Conservation (phyloP, 2,797 vertebrate genomes). For the Kryptolebias ocellatus region DNA sequence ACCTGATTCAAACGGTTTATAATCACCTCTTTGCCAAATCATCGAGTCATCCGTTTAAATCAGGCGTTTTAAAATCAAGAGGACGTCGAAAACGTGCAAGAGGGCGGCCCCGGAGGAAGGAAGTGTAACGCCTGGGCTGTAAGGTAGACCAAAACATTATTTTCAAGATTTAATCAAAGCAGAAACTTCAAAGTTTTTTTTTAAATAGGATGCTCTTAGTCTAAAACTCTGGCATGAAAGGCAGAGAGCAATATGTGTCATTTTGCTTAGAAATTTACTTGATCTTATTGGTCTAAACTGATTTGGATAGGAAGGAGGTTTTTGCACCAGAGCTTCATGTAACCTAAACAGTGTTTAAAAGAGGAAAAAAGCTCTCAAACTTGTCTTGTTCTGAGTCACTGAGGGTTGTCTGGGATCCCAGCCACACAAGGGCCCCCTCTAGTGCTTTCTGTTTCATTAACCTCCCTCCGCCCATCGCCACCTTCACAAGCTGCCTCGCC, state of each 20-base stretch:
- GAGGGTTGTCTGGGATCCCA: background rate
- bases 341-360: background rate
- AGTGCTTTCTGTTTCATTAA: slow-evolving; percentile 29
- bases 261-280: background rate
- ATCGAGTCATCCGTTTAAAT: too few relatives aligned
- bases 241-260: background rate
- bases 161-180: too few relatives aligned
- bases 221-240: too few relatives aligned
- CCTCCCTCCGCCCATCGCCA: slow-evolving; percentile 6
- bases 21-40: too few relatives aligned
- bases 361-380: background rate
- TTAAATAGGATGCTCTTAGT: too few relatives aligned
- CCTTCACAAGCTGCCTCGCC: slow-evolving; percentile 24
- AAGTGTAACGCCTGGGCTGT: too few relatives aligned
- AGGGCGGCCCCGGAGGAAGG: too few relatives aligned
- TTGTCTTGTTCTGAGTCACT: background rate
- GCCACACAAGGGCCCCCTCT: slow-evolving; percentile 59
- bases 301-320: background rate
- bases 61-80: too few relatives aligned
- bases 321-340: background rate
- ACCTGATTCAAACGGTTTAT: too few relatives aligned
- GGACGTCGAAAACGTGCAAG: too few relatives aligned
- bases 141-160: too few relatives aligned
- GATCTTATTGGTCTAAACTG: background rate
- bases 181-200: background rate